phyloP scores from a whole-genome alignment of 1,140 invertebrate species.

The Philotrypesis tridentata region DNA sequence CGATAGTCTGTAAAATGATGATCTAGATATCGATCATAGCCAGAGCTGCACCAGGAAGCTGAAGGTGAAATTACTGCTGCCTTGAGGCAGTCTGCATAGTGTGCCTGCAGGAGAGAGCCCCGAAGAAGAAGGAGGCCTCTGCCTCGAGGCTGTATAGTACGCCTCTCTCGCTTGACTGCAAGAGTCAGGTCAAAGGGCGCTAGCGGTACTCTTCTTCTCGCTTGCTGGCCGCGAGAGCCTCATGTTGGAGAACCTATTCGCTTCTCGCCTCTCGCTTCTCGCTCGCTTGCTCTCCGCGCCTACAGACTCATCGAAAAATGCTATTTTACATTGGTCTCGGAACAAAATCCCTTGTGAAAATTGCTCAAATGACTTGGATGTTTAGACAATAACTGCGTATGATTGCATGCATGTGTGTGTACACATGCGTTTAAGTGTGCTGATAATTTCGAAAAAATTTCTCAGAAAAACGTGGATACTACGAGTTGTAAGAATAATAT shows the following conservation, averaged over 20 bases:
- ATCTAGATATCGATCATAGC: constrained; percentile 65
- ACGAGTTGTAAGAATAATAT: too few species aligned
- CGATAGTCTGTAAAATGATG: neutral
- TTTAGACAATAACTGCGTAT: neutral
- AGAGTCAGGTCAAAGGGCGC: constrained; percentile 69
- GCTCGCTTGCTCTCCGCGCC: neutral
- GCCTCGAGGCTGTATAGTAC: constrained; percentile 44
- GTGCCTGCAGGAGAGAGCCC: constrained; percentile 32
- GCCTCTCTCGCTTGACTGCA: constrained; percentile 18
- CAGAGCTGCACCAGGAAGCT: constrained; percentile 67
- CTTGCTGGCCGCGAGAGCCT: constrained; percentile 22
- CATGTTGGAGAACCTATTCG: constrained; percentile 10
- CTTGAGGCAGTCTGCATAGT: neutral
- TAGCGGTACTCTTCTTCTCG: constrained; percentile 71
- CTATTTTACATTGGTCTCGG: neutral
- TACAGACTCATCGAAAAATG: constrained; percentile 21
- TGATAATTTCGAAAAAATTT: too few species aligned
- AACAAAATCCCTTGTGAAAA: constrained; percentile 21
- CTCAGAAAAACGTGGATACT: too few species aligned
- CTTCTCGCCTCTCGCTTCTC: too few species aligned
- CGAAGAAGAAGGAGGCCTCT: constrained; percentile 67
- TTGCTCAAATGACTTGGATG: constrained; percentile 27
- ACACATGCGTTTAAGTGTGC: too few species aligned
- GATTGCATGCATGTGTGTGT: too few species aligned
- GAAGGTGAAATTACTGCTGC: constrained; percentile 68